A percentile compares a stretch with the other conserved stretches of the same genome.
Conservation (phyloP, 2,888 invertebrate genomes). For the Noctua janthe region DNA sequence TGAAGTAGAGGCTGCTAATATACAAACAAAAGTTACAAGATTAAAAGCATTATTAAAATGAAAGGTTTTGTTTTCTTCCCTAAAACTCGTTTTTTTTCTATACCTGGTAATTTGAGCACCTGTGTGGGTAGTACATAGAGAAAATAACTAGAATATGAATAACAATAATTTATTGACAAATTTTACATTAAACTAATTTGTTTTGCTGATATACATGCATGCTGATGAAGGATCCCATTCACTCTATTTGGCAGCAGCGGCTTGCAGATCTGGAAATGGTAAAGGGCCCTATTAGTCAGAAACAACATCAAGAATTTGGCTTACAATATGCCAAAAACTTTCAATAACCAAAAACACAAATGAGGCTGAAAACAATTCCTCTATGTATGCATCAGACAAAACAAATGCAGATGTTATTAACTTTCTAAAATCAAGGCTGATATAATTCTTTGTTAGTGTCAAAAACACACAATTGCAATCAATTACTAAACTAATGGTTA, state of each 20-base stretch:
- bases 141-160: conserved; percentile 30
- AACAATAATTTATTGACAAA: conserved; percentile 71
- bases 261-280: conserved; percentile 78
- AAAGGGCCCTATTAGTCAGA: conserved; percentile 12
- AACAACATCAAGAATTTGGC: neutral
- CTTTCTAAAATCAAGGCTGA: conserved; percentile 9
- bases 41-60: conserved; percentile 72
- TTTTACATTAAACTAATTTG: conserved; percentile 75
- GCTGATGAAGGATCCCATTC: conserved; percentile 70
- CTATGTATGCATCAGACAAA: conserved; percentile 12
- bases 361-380: conserved; percentile 15
- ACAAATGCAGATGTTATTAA: conserved; percentile 29
- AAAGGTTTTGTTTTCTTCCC: conserved; percentile 24
- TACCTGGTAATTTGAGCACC: neutral
- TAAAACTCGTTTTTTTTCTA: neutral
- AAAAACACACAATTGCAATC: conserved; percentile 25
- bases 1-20: conserved; percentile 89
- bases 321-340: conserved; percentile 15
- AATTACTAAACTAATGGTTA: conserved; percentile 22
- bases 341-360: conserved; percentile 10
- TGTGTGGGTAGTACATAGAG: neutral
- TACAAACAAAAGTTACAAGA: conserved; percentile 84
- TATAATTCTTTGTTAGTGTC: conserved; percentile 36
- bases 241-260: conserved; percentile 74
- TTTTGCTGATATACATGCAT: conserved; percentile 75